Base-by-base conservation (phyloP, 2,797 vertebrate species). In the Trachurus trachurus region DNA sequence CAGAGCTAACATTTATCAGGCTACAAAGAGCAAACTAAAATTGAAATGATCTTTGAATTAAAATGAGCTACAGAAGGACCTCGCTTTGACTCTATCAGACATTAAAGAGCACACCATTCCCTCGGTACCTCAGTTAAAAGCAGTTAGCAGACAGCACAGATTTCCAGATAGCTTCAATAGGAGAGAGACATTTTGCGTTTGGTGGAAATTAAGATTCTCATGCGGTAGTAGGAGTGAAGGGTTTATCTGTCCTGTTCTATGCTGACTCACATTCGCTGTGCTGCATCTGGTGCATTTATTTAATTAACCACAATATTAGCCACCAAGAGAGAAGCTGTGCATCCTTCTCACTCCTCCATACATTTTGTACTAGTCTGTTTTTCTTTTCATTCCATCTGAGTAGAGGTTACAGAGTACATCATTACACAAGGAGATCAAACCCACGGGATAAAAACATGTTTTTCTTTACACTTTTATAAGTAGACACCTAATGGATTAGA, bases 11-110 rank as follows among this genome's bases (percentile, higher is more conserved):
- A 68, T 89, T 82, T 85, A 78, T 83, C 81, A 69, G 66, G 60
- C 66, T 79, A 70, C 81, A 89, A 80, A 86, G 74, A 83, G 72
- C 53, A 78, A 81, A 68, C 56, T 67, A 31, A 80, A 86, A 88
- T 66, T 80, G 66, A 78, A 88, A 78, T 71, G 49, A 71, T 65
- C 65, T 88, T 82, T 80, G 80, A 85, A 81, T 80, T 66, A 72
- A 83, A 85, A 76, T 42, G 58, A 76, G 64, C 61, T 77, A 83
- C 80, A 83, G 81, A 81, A 74, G 64, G 50, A 58, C 62, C 80
- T 67, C 40, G 29, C 56, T 84, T 72, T 76, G 66, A 81, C 57
- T 74, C 76, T 63, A n/a, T 80, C 73, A 77, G 76, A 81, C 71
- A 59, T 90, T 81, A 78, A 84, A 85, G 78, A 80, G 68, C 6